Evolutionary conservation across 2,888 invertebrate genomes (phyloP).

Genomic region (Drosophila ustulata): DNA sequence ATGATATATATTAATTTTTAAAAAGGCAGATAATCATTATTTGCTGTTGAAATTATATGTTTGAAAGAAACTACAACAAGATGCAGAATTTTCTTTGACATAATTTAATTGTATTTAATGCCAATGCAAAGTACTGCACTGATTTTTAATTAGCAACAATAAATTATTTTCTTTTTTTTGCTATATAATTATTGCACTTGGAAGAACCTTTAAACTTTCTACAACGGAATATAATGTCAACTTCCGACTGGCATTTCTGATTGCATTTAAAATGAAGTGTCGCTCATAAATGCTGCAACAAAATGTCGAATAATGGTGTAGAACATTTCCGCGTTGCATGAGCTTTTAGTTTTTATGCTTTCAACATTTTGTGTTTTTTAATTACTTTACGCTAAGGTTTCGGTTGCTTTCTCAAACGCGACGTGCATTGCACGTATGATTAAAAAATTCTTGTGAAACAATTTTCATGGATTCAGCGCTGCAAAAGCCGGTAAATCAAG

Average conservation of each 20-base stretch:
- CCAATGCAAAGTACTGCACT: neutral
- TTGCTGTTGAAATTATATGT: no score
- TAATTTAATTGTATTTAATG: neutral
- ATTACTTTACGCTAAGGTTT: conserved; percentile 49
- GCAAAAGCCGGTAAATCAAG: conserved; percentile 72
- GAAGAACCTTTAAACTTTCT: conserved; percentile 5
- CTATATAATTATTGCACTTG: neutral
- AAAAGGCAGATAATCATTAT: no score
- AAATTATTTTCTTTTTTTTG: neutral
- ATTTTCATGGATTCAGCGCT: conserved; percentile 55
- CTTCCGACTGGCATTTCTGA: conserved; percentile 10
- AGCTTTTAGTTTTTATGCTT: conserved; percentile 10
- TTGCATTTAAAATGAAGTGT: conserved; percentile 10
- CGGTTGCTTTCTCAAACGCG: conserved; percentile 29
- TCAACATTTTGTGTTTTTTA: conserved; percentile 42
- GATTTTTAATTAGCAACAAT: neutral
- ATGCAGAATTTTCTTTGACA: neutral
- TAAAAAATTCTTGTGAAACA: conserved; percentile 77
- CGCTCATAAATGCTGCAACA: conserved; percentile 19
- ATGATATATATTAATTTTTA: no score
- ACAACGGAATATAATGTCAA: neutral
- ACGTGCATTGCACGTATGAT: conserved; percentile 59
- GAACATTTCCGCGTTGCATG: conserved; percentile 28
- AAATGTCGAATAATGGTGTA: conserved; percentile 40
- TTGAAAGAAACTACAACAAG: no score